Percentiles rank a stretch among this genome's conserved stretches.
These are phyloP conservation scores for Meda fulgida DNA, from an alignment of 2,797 vertebrate species.

Conservation along the genomic window DNA sequence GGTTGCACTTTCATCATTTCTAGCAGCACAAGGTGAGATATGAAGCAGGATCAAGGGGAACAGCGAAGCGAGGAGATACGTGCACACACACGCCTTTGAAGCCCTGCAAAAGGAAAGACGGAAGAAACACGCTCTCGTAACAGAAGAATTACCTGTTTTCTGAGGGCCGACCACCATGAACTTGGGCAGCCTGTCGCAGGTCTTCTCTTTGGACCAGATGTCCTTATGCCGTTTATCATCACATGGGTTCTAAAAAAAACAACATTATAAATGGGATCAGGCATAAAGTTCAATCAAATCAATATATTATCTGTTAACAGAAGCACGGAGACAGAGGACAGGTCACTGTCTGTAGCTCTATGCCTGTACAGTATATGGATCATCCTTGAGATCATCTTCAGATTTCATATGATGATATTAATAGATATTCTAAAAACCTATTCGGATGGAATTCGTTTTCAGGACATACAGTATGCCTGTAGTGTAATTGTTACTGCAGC, in stretches of 20 bases:
- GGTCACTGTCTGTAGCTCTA: background rate
- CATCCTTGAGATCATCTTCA: background rate
- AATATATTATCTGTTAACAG: conserved; percentile 27
- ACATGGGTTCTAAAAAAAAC: conserved; percentile 86
- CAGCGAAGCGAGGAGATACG: conserved; percentile 34
- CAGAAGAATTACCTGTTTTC: conserved; percentile 86
- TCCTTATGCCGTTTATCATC: conserved; percentile 96
- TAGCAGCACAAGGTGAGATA: conserved; percentile 55
- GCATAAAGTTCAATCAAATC: background rate
- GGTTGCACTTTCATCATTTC: conserved; percentile 60
- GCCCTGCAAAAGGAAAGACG: background rate
- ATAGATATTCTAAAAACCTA: background rate
- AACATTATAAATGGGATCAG: background rate
- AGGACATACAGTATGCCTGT: background rate
- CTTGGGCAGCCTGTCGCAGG: conserved; percentile 92
- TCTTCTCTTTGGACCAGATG: conserved; percentile 99
- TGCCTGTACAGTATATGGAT: background rate
- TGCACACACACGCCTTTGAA: conserved; percentile 14
- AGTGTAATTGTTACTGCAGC: background rate
- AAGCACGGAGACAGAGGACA: background rate
- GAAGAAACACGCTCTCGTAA: background rate
- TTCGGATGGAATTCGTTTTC: background rate
- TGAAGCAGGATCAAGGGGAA: conserved; percentile 57
- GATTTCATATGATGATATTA: background rate
- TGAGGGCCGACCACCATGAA: conserved; percentile 96